phyloP scores from a whole-genome alignment of 2,113 vertebrate genomes.

The Desmodus rotundus region DNA sequence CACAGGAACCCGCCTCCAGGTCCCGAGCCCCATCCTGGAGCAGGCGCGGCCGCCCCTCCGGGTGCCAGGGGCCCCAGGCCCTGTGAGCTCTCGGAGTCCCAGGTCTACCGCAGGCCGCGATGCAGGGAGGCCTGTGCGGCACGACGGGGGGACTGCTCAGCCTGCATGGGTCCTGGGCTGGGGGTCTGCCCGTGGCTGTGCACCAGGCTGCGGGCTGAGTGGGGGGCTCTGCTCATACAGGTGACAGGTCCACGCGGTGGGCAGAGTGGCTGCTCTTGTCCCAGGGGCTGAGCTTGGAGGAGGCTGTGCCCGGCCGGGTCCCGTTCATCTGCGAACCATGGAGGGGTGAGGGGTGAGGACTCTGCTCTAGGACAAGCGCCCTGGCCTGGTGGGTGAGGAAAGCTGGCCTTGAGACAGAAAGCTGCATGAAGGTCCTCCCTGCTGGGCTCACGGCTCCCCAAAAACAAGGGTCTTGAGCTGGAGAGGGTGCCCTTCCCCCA shows the following conservation, averaged over 20 bases:
- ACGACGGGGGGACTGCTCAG: neutral
- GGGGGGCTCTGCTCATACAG: constrained; percentile 80
- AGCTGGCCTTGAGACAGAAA: neutral
- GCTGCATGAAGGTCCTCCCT: neutral
- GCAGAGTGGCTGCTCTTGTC: constrained; percentile 93
- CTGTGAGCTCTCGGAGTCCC: accelerated
- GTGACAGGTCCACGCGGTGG: constrained; percentile 91
- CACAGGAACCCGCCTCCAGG: neutral
- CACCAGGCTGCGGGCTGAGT: neutral
- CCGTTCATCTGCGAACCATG: constrained; percentile 87
- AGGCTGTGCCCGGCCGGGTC: constrained; percentile 86
- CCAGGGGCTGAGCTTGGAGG: constrained; percentile 92
- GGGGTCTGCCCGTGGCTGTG: accelerated
- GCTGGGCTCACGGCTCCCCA: neutral
- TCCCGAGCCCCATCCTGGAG: neutral
- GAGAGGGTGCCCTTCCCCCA: neutral
- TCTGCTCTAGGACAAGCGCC: accelerated
- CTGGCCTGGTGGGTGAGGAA: accelerated
- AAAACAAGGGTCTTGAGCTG: neutral
- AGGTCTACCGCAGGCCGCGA: accelerated
- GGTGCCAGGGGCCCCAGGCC: accelerated
- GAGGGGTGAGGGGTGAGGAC: neutral
- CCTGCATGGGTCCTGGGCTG: accelerated
- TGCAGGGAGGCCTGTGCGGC: neutral
- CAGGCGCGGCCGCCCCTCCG: neutral